Evolutionary conservation across 1,140 invertebrate genomes (phyloP).

Genomic region (Drosophila punjabiensis): DNA sequence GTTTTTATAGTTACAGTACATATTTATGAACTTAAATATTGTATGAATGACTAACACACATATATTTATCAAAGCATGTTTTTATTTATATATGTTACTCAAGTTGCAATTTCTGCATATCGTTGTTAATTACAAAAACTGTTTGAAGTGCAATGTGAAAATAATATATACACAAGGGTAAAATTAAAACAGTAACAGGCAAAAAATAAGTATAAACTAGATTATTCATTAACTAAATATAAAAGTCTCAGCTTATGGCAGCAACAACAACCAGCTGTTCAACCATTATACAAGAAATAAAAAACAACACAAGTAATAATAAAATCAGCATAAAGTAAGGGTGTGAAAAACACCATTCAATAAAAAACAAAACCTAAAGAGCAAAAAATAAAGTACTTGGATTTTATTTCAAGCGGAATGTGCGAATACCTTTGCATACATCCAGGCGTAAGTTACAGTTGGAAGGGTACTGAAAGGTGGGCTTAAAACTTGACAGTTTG

Average conservation of each 20-base stretch:
- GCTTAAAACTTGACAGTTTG: not conserved
- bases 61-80: slow-evolving; percentile 54
- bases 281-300: slow-evolving; percentile 66
- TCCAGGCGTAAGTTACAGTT: slow-evolving; percentile 33
- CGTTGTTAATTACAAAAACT: slow-evolving; percentile 64
- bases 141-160: slow-evolving; percentile 51
- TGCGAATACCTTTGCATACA: slow-evolving; percentile 37
- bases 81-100: slow-evolving; percentile 66
- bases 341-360: slow-evolving; percentile 70
- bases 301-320: slow-evolving; percentile 46
- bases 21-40: slow-evolving; percentile 36
- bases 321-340: slow-evolving; percentile 36
- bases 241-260: slow-evolving; percentile 27
- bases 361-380: slow-evolving; percentile 71
- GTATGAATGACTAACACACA: slow-evolving; percentile 27
- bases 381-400: slow-evolving; percentile 37
- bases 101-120: slow-evolving; percentile 77
- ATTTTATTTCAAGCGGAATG: not conserved
- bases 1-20: slow-evolving; percentile 9
- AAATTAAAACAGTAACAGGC: slow-evolving; percentile 17
- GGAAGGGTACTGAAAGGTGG: not conserved
- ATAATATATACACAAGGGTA: slow-evolving; percentile 39
- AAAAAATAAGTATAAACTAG: slow-evolving; percentile 39
- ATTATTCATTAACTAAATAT: slow-evolving; percentile 27
- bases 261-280: slow-evolving; percentile 49